Evolutionary conservation across 2,888 invertebrate genomes (phyloP).

Genomic region (Pocota personata): DNA sequence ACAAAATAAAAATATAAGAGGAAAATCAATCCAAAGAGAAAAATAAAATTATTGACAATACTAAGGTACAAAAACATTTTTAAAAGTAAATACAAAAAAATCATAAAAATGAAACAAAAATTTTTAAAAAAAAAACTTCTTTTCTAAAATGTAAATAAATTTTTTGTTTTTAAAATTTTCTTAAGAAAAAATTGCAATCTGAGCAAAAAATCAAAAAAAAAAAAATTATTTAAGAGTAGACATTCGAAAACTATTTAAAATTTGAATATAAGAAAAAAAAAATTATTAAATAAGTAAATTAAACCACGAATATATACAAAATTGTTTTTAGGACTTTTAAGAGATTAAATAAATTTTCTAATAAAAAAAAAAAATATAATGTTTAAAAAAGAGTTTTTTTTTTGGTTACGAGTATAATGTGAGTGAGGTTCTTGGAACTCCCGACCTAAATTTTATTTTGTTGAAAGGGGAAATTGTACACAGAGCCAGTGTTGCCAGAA

Average conservation of each 20-base stretch:
- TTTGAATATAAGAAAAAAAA: conserved; percentile 9
- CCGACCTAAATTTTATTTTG: no score
- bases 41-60: conserved; percentile 61
- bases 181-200: conserved; percentile 8
- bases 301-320: conserved; percentile 34
- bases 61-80: conserved; percentile 61
- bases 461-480: no score
- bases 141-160: conserved; percentile 46
- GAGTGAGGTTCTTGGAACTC: no score
- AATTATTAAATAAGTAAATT: conserved; percentile 19
- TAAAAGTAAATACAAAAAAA: conserved; percentile 9
- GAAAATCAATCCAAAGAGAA: conserved; percentile 20
- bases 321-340: conserved; percentile 52
- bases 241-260: conserved; percentile 23
- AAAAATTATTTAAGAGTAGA: conserved; percentile 36
- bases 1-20: neutral
- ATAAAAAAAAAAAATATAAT: conserved; percentile 17
- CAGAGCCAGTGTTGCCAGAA: no score
- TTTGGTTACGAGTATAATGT: no score
- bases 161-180: neutral
- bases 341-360: conserved; percentile 61
- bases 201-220: conserved; percentile 42
- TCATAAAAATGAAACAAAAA: conserved; percentile 13
- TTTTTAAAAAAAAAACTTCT: no score
- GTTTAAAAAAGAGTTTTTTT: neutral